Conservation (phyloP, 1,140 invertebrate genomes). For the Dinoponera quadriceps region DNA sequence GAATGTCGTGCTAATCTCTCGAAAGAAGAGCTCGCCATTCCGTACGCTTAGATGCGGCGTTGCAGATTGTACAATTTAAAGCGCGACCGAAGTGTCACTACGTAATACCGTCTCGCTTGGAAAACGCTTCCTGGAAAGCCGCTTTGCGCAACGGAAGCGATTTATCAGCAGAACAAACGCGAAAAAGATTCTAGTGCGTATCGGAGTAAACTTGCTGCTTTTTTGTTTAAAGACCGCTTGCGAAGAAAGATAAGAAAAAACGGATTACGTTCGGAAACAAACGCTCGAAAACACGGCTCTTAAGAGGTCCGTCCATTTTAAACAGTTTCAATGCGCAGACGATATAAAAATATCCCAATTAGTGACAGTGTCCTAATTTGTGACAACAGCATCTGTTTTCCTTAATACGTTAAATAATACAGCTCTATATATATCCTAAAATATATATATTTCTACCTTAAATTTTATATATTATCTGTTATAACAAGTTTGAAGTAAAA, state of each 20-base stretch:
- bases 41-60: neutral
- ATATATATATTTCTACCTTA: too few relatives aligned
- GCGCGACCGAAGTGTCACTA: constrained; percentile 39
- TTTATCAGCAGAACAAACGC: constrained; percentile 39
- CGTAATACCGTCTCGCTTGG: constrained; percentile 17
- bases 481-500: too few relatives aligned
- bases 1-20: constrained; percentile 35
- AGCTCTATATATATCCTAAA: too few relatives aligned
- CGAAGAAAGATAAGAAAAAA: constrained; percentile 7
- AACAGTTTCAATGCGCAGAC: too few relatives aligned
- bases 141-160: constrained; percentile 15
- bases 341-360: too few relatives aligned
- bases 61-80: constrained; percentile 54
- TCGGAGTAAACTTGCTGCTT: neutral
- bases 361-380: too few relatives aligned
- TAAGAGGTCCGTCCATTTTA: too few relatives aligned
- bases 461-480: too few relatives aligned
- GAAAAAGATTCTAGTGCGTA: neutral
- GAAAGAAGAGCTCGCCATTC: constrained; percentile 44
- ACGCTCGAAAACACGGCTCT: neutral
- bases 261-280: neutral
- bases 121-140: constrained; percentile 20
- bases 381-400: too few relatives aligned
- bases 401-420: too few relatives aligned
- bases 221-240: neutral